These are phyloP conservation scores for Delia radicum DNA, from an alignment of 1,140 invertebrate genomes.

Conservation along the genomic window DNA sequence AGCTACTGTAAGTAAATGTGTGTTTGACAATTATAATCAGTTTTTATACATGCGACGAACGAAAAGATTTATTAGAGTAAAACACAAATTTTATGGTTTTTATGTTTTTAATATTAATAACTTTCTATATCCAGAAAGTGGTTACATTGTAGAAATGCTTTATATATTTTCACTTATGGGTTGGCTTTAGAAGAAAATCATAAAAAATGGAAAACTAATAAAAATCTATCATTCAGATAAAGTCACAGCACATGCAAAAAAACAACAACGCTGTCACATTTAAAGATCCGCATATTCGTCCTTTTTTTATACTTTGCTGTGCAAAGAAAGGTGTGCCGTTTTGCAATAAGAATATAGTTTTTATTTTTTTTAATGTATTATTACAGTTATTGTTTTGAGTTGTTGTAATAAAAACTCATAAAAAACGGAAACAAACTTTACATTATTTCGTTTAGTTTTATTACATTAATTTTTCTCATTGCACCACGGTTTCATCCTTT, in stretches of 20 bases:
- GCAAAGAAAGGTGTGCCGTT: constrained; percentile 6
- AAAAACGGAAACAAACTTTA: constrained; percentile 5
- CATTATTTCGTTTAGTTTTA: background rate
- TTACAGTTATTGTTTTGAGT: constrained; percentile 5
- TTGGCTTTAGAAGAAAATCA: background rate
- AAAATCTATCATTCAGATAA: constrained; percentile 19
- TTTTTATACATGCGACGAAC: background rate
- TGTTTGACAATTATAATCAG: background rate
- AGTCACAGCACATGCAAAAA: constrained; percentile 3
- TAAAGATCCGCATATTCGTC: background rate
- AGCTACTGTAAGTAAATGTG: background rate
- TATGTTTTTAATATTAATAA: background rate
- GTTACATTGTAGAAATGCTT: background rate
- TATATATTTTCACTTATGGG: background rate
- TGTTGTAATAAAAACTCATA: background rate
- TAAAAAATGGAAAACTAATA: constrained; percentile 19
- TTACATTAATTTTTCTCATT: constrained; percentile 15
- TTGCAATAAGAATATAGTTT: background rate
- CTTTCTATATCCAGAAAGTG: background rate
- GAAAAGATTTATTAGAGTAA: constrained; percentile 4
- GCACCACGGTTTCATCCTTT: background rate
- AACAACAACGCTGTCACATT: background rate
- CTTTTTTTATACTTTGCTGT: background rate
- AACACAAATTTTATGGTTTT: background rate
- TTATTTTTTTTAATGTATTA: constrained; percentile 12